Percentiles rank a stretch among this genome's conserved stretches.
Conservation (phyloP, 2,888 invertebrate genomes). For the Dasypogon diadema region DNA sequence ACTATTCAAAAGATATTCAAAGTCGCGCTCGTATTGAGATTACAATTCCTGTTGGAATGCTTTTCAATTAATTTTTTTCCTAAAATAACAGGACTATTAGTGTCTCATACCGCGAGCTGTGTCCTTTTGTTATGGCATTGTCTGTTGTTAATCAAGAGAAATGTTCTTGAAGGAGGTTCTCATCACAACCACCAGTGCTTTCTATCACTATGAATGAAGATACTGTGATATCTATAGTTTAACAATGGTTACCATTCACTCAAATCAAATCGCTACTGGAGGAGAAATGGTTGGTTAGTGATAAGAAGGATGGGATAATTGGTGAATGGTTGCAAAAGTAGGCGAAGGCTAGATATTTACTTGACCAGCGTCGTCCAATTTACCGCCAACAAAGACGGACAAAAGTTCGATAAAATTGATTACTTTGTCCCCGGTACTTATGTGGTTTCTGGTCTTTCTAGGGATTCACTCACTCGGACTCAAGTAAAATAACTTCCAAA, state of each 20-base stretch:
- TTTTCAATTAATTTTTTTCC: constrained; percentile 42
- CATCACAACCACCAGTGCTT: constrained; percentile 5
- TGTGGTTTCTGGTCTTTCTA: constrained; percentile 36
- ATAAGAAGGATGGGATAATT: constrained; percentile 30
- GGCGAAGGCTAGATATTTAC: constrained; percentile 13
- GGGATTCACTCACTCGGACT: constrained; percentile 25
- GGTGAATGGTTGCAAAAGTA: constrained; percentile 16
- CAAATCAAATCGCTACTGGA: constrained; percentile 28
- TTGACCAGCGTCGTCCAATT: constrained; percentile 44
- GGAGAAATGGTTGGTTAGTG: constrained; percentile 18
- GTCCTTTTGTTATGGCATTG: constrained; percentile 3
- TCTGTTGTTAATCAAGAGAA: constrained; percentile 24
- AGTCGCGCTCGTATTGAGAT: constrained; percentile 32
- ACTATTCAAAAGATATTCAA: constrained; percentile 26
- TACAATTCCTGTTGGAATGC: constrained; percentile 17
- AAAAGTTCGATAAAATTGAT: constrained; percentile 40
- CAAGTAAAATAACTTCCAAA: not conserved
- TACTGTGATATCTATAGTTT: too few species aligned
- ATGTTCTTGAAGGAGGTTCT: constrained; percentile 14
- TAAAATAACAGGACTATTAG: constrained; percentile 37
- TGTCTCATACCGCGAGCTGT: not conserved
- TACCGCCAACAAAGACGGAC: constrained; percentile 38
- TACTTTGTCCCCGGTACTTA: constrained; percentile 26
- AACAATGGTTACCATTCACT: constrained; percentile 2
- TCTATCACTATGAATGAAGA: not conserved